Evolutionary conservation across 2,888 invertebrate species (phyloP).

Genomic region (Caenorhabditis auriculariae): DNA sequence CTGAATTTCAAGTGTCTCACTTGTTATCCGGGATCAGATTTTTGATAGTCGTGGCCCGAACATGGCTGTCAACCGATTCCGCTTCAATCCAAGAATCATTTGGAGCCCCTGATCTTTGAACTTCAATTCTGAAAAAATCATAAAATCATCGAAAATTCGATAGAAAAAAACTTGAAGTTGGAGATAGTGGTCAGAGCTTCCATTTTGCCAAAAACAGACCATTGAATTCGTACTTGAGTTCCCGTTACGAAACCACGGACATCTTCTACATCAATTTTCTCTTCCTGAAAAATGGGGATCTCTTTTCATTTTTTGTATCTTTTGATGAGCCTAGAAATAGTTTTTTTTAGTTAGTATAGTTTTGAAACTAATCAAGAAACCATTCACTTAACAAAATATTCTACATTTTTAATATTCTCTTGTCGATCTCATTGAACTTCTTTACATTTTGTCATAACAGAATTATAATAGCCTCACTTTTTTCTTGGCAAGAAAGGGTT

Average conservation of each 20-base stretch:
- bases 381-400: too few relatives aligned
- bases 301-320: too few relatives aligned
- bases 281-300: too few relatives aligned
- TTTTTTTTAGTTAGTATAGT: too few relatives aligned
- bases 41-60: constrained; percentile 48
- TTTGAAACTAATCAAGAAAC: too few relatives aligned
- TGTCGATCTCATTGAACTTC: too few relatives aligned
- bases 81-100: constrained; percentile 39
- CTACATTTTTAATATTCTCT: too few relatives aligned
- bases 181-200: constrained; percentile 30
- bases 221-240: constrained; percentile 39
- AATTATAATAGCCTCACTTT: constrained; percentile 12
- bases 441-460: background rate
- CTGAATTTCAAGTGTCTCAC: constrained; percentile 14
- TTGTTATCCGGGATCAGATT: constrained; percentile 36
- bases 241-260: constrained; percentile 43
- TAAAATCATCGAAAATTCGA: constrained; percentile 1
- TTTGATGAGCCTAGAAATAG: too few relatives aligned
- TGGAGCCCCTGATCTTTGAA: constrained; percentile 13
- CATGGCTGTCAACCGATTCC: constrained; percentile 44
- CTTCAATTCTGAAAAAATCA: constrained; percentile 22
- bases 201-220: constrained; percentile 34
- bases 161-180: constrained; percentile 18
- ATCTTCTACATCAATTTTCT: constrained; percentile 30
- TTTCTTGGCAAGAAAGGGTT: constrained; percentile 30